Conservation (phyloP, 2,797 vertebrate genomes). For the Spinus olivaceus region DNA sequence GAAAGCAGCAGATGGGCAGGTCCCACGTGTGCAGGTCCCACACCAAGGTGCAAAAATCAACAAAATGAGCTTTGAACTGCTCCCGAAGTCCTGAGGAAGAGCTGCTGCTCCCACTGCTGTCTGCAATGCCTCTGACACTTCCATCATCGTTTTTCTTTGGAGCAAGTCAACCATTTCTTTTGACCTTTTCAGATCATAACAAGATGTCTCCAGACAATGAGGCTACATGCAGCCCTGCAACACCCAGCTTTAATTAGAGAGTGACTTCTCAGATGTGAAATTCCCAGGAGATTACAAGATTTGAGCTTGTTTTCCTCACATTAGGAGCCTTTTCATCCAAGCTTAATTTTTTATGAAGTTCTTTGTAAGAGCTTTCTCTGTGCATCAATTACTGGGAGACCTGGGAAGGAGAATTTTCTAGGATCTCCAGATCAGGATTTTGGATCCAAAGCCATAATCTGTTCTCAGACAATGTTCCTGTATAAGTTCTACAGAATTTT, state of each 20-base stretch:
- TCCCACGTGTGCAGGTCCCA: not conserved
- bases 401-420: not conserved
- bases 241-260: constrained; percentile 7
- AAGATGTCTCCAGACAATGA: constrained; percentile 25
- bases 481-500: not conserved
- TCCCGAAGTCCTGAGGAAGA: not conserved
- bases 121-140: not conserved
- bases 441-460: not conserved
- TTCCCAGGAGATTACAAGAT: not conserved
- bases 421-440: not conserved
- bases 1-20: not conserved
- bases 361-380: not conserved
- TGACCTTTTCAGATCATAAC: constrained; percentile 38
- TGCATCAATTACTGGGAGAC: not conserved
- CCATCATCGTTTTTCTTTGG: not conserved
- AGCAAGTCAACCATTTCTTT: constrained; percentile 10
- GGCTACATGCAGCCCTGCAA: not conserved
- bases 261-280: not conserved
- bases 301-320: not conserved
- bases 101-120: not conserved
- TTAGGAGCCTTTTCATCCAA: constrained; percentile 6
- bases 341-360: not conserved
- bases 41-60: not conserved
- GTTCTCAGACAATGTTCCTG: not conserved
- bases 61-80: not conserved